These are phyloP conservation scores for Trypoxylus dichotomus DNA, from an alignment of 1,140 invertebrate species.

Conservation along the genomic window DNA sequence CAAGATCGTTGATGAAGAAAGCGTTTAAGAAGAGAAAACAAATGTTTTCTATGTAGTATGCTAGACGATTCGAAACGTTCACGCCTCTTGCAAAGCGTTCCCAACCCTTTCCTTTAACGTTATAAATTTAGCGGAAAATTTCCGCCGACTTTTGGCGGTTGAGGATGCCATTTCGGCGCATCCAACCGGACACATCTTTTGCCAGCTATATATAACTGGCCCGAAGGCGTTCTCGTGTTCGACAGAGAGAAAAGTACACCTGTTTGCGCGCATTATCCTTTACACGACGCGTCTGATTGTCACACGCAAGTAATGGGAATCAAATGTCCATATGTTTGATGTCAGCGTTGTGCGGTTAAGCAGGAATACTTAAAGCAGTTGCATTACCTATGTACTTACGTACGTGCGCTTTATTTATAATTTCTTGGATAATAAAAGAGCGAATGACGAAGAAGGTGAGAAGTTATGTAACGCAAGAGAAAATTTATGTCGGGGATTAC, in stretches of 20 bases:
- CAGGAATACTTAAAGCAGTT: not conserved
- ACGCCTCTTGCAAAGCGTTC: slow-evolving; percentile 13
- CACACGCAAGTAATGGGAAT: not conserved
- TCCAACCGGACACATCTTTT: slow-evolving; percentile 18
- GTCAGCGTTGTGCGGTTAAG: not conserved
- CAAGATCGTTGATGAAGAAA: not conserved
- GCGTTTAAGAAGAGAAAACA: not conserved
- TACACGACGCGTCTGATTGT: not conserved
- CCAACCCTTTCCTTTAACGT: slow-evolving; percentile 18
- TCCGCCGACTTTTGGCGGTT: slow-evolving; percentile 3
- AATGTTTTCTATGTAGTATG: not conserved
- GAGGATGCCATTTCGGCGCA: slow-evolving; percentile 16
- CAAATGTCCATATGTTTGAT: slow-evolving; percentile 15
- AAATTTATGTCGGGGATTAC: not conserved
- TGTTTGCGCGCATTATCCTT: not conserved
- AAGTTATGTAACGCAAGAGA: not conserved
- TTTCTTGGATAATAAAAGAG: not conserved
- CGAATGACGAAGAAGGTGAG: not conserved
- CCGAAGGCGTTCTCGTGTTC: not conserved
- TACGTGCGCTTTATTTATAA: not conserved
- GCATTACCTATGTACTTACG: not conserved
- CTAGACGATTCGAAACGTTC: not conserved
- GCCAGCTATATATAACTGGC: slow-evolving; percentile 5
- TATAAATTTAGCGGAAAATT: slow-evolving; percentile 25
- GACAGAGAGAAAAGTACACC: slow-evolving; percentile 1